Conservation (phyloP, 2,113 vertebrate species). For the Miniopterus natalensis region DNA sequence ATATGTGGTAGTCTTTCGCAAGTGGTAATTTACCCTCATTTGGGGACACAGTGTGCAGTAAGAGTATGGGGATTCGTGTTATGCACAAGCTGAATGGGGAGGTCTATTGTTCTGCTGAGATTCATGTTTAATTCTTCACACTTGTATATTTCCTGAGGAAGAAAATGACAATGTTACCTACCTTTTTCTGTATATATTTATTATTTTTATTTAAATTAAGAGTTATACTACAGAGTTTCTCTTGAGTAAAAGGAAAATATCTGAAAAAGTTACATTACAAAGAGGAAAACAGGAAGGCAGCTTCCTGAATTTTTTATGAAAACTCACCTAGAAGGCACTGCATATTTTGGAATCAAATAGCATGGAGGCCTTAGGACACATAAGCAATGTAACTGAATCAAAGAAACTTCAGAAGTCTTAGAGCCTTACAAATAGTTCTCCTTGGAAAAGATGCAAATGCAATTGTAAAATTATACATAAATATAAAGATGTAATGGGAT, state of each 20-base stretch:
- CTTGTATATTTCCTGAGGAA: not conserved
- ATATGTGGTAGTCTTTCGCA: not conserved
- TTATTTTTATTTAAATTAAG: constrained; percentile 66
- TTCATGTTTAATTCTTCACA: constrained; percentile 49
- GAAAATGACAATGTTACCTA: constrained; percentile 26
- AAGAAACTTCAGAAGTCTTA: constrained; percentile 26
- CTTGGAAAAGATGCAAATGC: constrained; percentile 36
- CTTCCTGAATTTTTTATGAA: constrained; percentile 69
- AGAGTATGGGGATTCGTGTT: not conserved
- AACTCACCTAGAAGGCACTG: not conserved
- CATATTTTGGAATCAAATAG: constrained; percentile 47
- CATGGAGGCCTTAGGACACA: constrained; percentile 10
- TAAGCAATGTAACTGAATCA: constrained; percentile 52
- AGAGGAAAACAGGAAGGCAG: constrained; percentile 37
- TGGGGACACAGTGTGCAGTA: not conserved
- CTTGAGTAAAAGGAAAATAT: constrained; percentile 49
- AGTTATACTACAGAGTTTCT: constrained; percentile 25
- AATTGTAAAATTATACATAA: not conserved
- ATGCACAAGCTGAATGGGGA: not conserved
- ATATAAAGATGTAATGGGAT: not conserved
- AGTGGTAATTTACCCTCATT: not conserved
- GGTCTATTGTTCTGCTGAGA: not conserved
- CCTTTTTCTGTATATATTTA: not conserved
- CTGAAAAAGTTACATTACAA: constrained; percentile 7
- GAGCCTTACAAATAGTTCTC: constrained; percentile 46